Base-by-base conservation (phyloP, 2,113 vertebrate genomes). In the Oenanthe oenanthe region DNA sequence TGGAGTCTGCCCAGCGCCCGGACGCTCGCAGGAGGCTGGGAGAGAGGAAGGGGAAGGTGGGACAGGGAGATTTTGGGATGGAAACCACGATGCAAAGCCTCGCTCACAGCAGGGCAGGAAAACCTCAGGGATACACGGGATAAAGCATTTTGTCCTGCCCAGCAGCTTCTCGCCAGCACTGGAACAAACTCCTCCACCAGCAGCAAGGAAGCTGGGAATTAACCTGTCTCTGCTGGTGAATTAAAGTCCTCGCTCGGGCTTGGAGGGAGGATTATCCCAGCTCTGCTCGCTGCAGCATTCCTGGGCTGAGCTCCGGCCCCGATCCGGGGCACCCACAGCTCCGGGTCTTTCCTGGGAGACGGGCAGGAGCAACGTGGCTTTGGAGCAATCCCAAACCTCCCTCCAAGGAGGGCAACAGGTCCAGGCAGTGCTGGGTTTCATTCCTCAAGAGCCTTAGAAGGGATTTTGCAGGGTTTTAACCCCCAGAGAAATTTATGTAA, bases 401-500 rank as follows among this genome's bases (percentile, higher is more conserved):
- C 82, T 19, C 4, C 11, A 2, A 40, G 71, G 74, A 63, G 54
- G 43, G 10, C 7, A 10, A 62, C 78, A 75, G 74, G 89, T 34
- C 73, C 36, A 34, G 93, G 87, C 84, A 77, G 93, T 20, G 11
- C 89, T n/a, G 83, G 82, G 79, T 91, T 73, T 79, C 71, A 4
- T 28, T 68, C 21, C 56, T 38, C 38, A 12, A 16, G 83, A 91
- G 91, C 53, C 62, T 85, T 17, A 68, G 83, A 34, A 83, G 28
- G 75, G 93, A 93, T 95, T 93, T 92, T 67, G 26, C 0, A 1
- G 83, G 83, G 50, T 71, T 76, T 90, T 6, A 88, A 31, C n/a
- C 36, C 78, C 79, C 42, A 0, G 75, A 80, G 86, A 76, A 76
- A 88, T 95, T 73, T 79, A 95, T 62, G 68, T 83, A 92, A 88